A percentile compares a stretch with the other conserved stretches of the same genome.
Conservation (phyloP, 2,888 invertebrate species). For the Mimas tiliae region DNA sequence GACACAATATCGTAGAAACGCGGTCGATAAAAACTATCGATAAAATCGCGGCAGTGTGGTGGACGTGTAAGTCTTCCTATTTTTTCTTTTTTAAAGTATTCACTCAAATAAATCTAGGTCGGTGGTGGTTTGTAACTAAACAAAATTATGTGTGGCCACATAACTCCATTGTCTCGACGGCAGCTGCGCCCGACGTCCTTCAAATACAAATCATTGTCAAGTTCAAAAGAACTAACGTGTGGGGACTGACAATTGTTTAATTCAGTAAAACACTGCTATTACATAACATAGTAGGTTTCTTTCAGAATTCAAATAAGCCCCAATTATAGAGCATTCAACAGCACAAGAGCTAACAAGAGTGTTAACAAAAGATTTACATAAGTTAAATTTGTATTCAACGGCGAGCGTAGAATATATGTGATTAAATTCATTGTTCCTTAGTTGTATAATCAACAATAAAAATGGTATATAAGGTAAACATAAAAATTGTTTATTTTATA, state of each 20-base stretch:
- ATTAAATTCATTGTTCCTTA: conserved; percentile 13
- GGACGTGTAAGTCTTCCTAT: too few relatives aligned
- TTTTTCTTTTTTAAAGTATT: too few relatives aligned
- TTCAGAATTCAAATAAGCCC: conserved; percentile 29
- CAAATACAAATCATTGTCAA: conserved; percentile 72
- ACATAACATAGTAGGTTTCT: conserved; percentile 26
- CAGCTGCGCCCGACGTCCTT: conserved; percentile 63
- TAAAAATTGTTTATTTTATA: conserved; percentile 10
- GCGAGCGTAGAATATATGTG: neutral
- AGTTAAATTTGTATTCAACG: conserved; percentile 19
- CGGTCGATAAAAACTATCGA: too few relatives aligned
- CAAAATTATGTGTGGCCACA: neutral
- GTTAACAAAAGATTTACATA: conserved; percentile 17
- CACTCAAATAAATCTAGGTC: neutral
- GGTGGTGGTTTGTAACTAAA: neutral
- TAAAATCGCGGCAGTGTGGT: too few relatives aligned
- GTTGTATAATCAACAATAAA: neutral
- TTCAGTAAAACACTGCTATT: conserved; percentile 30
- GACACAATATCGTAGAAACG: too few relatives aligned
- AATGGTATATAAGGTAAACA: neutral
- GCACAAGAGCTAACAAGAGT: neutral
- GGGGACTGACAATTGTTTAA: conserved; percentile 47
- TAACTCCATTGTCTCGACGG: conserved; percentile 59
- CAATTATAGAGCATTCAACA: conserved; percentile 12
- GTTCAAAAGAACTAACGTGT: conserved; percentile 64